These are phyloP conservation scores for Knipowitschia caucasica DNA, from an alignment of 2,797 vertebrate species.

Conservation along the genomic window DNA sequence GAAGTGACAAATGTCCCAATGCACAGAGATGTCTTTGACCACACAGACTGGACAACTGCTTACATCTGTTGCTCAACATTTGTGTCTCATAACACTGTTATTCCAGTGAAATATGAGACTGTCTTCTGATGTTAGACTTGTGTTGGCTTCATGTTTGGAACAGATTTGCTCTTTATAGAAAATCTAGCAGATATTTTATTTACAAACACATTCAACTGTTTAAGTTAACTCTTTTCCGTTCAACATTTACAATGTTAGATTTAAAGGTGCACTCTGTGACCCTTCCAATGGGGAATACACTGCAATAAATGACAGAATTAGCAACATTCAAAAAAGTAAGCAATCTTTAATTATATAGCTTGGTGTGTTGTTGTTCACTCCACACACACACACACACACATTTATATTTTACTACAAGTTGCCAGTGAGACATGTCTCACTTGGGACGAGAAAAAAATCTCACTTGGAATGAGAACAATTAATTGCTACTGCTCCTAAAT, in stretches of 20 bases:
- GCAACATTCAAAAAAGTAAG: too few species aligned
- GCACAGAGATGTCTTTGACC: constrained; percentile 10
- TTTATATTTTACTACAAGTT: too few species aligned
- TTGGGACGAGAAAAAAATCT: too few species aligned
- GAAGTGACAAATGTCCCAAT: constrained; percentile 28
- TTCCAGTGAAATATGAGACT: too few species aligned
- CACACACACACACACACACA: too few species aligned
- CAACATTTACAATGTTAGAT: background rate
- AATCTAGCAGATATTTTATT: background rate
- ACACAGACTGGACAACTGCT: constrained; percentile 18
- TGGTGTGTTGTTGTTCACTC: too few species aligned
- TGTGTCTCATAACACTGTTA: background rate
- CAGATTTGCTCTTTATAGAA: background rate
- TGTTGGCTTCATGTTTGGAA: background rate
- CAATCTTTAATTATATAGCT: too few species aligned
- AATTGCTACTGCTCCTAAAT: too few species aligned
- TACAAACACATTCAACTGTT: background rate
- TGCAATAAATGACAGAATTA: too few species aligned
- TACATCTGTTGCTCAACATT: constrained; percentile 20
- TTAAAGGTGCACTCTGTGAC: background rate
- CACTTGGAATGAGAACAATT: too few species aligned
- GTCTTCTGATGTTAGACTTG: background rate
- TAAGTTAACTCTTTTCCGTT: too few species aligned
- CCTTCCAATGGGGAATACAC: background rate
- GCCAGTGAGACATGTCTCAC: too few species aligned